Conservation (phyloP, 2,888 invertebrate species). For the Fragum fragum region DNA sequence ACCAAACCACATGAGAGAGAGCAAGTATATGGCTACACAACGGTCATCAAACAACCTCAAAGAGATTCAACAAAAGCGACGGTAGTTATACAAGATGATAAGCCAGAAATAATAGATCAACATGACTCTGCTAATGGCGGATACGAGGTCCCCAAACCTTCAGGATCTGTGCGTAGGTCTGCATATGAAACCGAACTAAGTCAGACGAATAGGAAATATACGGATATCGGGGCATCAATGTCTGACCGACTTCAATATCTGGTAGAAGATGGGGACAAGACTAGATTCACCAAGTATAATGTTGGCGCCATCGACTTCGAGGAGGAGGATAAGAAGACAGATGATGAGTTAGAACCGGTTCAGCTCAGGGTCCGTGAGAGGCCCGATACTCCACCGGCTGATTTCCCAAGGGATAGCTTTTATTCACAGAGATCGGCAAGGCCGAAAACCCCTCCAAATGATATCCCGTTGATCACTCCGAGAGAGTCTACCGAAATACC, state of each 20-base stretch:
- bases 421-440: slow-evolving; percentile 47
- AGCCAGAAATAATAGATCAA: background rate
- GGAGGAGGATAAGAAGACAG: slow-evolving; percentile 42
- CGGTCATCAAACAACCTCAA: slow-evolving; percentile 38
- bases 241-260: slow-evolving; percentile 59
- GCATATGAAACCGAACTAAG: slow-evolving; percentile 59
- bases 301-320: slow-evolving; percentile 57
- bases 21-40: slow-evolving; percentile 31
- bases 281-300: slow-evolving; percentile 57
- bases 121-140: slow-evolving; percentile 31
- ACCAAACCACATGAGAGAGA: slow-evolving; percentile 3
- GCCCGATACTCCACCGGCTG: slow-evolving; percentile 50
- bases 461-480: slow-evolving; percentile 61
- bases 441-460: slow-evolving; percentile 55
- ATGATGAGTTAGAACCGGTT: slow-evolving; percentile 44
- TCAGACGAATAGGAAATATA: background rate
- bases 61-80: slow-evolving; percentile 21
- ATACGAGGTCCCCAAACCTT: slow-evolving; percentile 46
- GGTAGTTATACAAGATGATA: background rate
- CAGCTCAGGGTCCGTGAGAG: slow-evolving; percentile 44
- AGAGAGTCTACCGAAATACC: slow-evolving; percentile 64
- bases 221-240: slow-evolving; percentile 53
- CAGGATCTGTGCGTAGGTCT: slow-evolving; percentile 28
- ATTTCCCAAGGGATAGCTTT: slow-evolving; percentile 47
- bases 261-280: slow-evolving; percentile 66